These are phyloP conservation scores for Passer montanus DNA, from an alignment of 2,113 vertebrate species.

Conservation along the genomic window DNA sequence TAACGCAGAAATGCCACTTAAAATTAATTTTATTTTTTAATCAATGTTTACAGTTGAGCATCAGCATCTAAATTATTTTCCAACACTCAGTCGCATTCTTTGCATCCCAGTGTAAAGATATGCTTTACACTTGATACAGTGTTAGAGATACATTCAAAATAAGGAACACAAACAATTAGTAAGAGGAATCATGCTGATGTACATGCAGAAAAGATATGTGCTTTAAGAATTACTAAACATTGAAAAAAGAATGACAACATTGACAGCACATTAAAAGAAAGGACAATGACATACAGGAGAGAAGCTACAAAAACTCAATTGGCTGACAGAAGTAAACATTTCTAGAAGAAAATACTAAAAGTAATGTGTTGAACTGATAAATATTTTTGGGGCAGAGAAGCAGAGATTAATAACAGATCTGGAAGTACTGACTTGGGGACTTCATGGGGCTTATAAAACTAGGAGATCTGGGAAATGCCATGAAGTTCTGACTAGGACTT, in stretches of 20 bases:
- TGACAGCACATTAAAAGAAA: conserved; percentile 43
- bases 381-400: conserved; percentile 20
- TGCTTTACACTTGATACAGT: conserved; percentile 39
- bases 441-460: conserved; percentile 80
- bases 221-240: conserved; percentile 41
- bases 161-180: conserved; percentile 39
- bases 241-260: conserved; percentile 42
- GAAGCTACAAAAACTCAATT: conserved; percentile 52
- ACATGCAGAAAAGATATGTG: conserved; percentile 28
- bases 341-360: conserved; percentile 56
- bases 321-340: conserved; percentile 45
- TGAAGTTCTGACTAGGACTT: conserved; percentile 75
- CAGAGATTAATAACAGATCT: conserved; percentile 68
- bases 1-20: conserved; percentile 56
- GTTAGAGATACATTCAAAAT: conserved; percentile 52
- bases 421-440: conserved; percentile 83
- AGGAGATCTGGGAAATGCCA: conserved; percentile 73
- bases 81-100: conserved; percentile 31
- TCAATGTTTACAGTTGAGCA: conserved; percentile 42
- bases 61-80: conserved; percentile 58
- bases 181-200: conserved; percentile 27
- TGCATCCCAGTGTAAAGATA: conserved; percentile 48
- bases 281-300: conserved; percentile 41
- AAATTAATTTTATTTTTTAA: conserved; percentile 57
- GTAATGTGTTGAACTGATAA: conserved; percentile 22